Conservation (phyloP, 2,888 invertebrate species). For the Uloborus plumipes region DNA sequence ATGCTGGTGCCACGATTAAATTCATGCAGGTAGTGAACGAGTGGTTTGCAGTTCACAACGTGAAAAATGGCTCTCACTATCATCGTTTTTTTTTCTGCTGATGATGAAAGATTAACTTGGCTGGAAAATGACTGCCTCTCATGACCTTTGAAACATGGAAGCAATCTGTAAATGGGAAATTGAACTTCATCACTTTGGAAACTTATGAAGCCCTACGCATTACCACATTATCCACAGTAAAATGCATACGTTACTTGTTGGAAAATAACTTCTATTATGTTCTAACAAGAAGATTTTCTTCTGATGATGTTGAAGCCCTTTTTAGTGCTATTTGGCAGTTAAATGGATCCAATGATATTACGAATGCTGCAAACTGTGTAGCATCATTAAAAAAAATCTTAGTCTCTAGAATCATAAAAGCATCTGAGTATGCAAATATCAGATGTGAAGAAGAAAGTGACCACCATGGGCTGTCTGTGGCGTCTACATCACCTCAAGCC, state of each 20-base stretch:
- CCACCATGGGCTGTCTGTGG: not conserved
- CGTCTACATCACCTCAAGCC: not conserved
- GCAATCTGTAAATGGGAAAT: not conserved
- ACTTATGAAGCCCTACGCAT: not conserved
- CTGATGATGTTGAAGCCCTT: constrained; percentile 4
- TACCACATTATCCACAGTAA: not conserved
- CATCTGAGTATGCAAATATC: not conserved
- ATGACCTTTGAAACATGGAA: too few relatives aligned
- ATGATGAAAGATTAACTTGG: too few relatives aligned
- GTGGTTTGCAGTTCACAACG: too few relatives aligned
- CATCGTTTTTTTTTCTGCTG: too few relatives aligned
- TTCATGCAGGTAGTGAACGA: too few relatives aligned
- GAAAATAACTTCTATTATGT: not conserved
- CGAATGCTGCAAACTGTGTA: not conserved
- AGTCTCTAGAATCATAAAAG: not conserved
- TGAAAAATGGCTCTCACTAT: too few relatives aligned
- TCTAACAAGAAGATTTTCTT: not conserved
- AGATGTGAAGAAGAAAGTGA: not conserved
- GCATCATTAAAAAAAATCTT: not conserved
- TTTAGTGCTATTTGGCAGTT: not conserved
- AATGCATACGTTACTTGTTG: not conserved
- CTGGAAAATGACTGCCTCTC: too few relatives aligned
- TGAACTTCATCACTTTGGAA: not conserved
- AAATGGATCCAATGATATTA: constrained; percentile 6
- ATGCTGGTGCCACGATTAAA: not conserved